Conservation (phyloP, 2,797 vertebrate genomes). For the Carapus acus region DNA sequence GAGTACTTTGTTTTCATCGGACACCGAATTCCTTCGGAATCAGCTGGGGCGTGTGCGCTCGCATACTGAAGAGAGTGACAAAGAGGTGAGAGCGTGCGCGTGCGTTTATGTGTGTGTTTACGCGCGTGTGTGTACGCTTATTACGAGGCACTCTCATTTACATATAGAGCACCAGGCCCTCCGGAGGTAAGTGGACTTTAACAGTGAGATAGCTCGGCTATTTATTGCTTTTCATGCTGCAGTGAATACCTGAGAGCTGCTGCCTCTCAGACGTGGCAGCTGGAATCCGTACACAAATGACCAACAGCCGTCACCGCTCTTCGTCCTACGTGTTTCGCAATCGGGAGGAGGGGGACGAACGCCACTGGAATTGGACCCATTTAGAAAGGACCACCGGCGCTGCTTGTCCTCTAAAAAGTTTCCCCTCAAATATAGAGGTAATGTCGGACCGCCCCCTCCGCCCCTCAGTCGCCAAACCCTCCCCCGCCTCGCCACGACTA, state of each 20-base stretch:
- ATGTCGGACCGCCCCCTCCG: too few species aligned
- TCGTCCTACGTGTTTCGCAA: constrained; percentile 33
- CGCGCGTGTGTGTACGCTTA: constrained; percentile 27
- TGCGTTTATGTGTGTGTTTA: constrained; percentile 2
- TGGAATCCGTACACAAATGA: constrained; percentile 69
- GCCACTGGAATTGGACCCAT: too few species aligned
- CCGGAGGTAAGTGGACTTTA: constrained; percentile 69
- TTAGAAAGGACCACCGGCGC: constrained; percentile 7
- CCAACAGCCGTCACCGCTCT: constrained; percentile 52
- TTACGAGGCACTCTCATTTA: constrained; percentile 67
- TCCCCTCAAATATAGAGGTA: constrained; percentile 34
- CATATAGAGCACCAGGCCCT: constrained; percentile 68
- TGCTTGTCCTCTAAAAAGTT: constrained; percentile 33
- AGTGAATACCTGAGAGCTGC: constrained; percentile 66
- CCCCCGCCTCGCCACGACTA: constrained; percentile 11
- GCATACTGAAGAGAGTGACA: too few species aligned
- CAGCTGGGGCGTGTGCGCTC: constrained; percentile 8
- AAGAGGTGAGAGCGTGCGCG: constrained; percentile 4
- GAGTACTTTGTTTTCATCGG: constrained; percentile 62
- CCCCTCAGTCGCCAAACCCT: too few species aligned
- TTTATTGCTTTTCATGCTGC: constrained; percentile 75
- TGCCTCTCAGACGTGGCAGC: constrained; percentile 63
- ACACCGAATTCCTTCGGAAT: constrained; percentile 26
- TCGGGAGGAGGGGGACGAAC: constrained; percentile 21
- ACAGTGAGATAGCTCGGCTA: constrained; percentile 67